A percentile compares a stretch with the other conserved stretches of the same genome.
Conservation (phyloP, 2,888 invertebrate species). For the Melieria omissa region DNA sequence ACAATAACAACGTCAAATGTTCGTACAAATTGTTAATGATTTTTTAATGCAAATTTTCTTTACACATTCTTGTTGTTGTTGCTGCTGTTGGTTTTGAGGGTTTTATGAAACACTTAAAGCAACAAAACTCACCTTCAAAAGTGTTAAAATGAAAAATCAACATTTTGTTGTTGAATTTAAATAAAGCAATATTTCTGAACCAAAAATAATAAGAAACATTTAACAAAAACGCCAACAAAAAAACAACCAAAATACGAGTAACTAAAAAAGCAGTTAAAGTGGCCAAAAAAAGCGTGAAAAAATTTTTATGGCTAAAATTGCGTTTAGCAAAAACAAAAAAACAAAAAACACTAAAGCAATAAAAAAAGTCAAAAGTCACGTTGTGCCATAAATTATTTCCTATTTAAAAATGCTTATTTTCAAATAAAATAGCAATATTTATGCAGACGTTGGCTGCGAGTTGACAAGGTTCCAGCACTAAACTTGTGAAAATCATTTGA, state of each 20-base stretch:
- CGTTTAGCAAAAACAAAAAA: not conserved
- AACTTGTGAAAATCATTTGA: constrained; percentile 29
- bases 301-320: no score
- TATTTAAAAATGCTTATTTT: constrained; percentile 20
- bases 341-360: not conserved
- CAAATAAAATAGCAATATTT: constrained; percentile 12
- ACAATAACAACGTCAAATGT: not conserved
- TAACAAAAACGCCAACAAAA: not conserved
- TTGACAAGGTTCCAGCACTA: not conserved
- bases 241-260: constrained; percentile 2
- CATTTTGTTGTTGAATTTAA: not conserved
- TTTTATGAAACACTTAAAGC: not conserved
- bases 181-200: not conserved
- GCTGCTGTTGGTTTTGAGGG: no score
- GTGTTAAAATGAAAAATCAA: constrained; percentile 6
- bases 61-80: no score
- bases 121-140: not conserved
- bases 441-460: constrained; percentile 1
- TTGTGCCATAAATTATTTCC: constrained; percentile 14
- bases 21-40: constrained; percentile 3
- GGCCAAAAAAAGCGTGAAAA: no score
- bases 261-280: not conserved
- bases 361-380: not conserved
- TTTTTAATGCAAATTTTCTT: not conserved
- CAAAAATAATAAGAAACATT: not conserved